Percentiles rank a stretch among this genome's conserved stretches.
These are phyloP conservation scores for Polydrusus tereticollis DNA, from an alignment of 2,888 invertebrate species.

Conservation along the genomic window DNA sequence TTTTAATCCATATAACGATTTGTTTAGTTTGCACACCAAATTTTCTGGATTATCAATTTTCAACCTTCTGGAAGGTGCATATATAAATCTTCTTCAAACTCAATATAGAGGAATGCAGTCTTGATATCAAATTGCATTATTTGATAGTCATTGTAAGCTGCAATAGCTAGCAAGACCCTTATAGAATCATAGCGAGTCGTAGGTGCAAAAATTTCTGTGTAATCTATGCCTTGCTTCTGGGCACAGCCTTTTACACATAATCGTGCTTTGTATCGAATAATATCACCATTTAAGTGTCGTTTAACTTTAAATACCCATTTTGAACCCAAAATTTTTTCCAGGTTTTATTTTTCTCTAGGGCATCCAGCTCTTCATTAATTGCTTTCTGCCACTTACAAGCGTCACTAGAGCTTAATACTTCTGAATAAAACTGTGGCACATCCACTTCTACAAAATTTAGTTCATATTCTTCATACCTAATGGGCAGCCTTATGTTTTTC, in stretches of 20 bases:
- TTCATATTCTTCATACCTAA: not conserved
- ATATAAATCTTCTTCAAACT: not conserved
- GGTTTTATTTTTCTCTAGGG: not conserved
- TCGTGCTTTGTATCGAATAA: not conserved
- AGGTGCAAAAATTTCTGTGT: not conserved
- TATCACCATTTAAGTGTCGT: not conserved
- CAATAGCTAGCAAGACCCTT: not conserved
- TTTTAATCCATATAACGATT: not conserved
- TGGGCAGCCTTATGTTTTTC: not conserved
- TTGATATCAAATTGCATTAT: constrained; percentile 10
- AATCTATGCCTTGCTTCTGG: too few relatives aligned
- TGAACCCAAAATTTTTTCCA: not conserved
- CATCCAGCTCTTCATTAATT: not conserved
- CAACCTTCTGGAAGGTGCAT: not conserved
- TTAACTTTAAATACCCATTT: constrained; percentile 5
- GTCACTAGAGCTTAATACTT: not conserved
- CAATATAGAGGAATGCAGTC: not conserved
- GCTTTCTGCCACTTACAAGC: not conserved
- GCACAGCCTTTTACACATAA: constrained; percentile 1
- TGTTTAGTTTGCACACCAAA: not conserved
- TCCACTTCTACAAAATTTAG: not conserved
- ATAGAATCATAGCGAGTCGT: constrained; percentile 4
- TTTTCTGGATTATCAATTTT: too few relatives aligned
- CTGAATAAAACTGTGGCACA: not conserved
- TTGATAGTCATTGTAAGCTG: not conserved